Evolutionary conservation across 2,888 invertebrate species (phyloP).

Genomic region (Aphrophora alni): DNA sequence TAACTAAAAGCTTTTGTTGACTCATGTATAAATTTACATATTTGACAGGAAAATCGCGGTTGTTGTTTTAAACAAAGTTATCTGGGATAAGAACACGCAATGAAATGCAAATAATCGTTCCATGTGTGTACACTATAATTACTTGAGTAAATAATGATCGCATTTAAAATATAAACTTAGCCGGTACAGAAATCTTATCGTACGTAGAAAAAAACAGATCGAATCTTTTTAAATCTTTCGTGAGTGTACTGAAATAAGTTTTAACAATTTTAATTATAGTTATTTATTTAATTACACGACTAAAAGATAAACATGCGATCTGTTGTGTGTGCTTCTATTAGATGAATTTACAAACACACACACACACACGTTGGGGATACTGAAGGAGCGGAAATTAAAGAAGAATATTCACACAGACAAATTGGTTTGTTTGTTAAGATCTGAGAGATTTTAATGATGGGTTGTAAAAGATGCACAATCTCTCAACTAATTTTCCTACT

Average conservation of each 20-base stretch:
- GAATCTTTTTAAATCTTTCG: not conserved
- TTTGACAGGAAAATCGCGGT: not conserved
- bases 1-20: not conserved
- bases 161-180: not conserved
- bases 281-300: not conserved
- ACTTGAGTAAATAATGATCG: not conserved
- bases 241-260: not conserved
- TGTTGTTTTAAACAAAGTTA: not conserved
- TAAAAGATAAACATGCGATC: not conserved
- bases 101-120: not conserved
- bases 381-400: too few relatives aligned
- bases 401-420: too few relatives aligned
- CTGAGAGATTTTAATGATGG: too few relatives aligned
- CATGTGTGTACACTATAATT: not conserved
- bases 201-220: not conserved
- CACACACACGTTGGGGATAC: too few relatives aligned
- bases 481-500: too few relatives aligned
- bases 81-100: not conserved
- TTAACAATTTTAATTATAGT: slow-evolving; percentile 5
- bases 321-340: too few relatives aligned
- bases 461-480: too few relatives aligned
- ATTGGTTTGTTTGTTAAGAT: too few relatives aligned
- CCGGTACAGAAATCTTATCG: not conserved
- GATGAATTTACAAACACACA: too few relatives aligned
- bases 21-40: not conserved